A percentile compares a stretch with the other conserved stretches of the same genome.
phyloP scores from a whole-genome alignment of 2,113 vertebrate genomes.

The Otus sunia region DNA sequence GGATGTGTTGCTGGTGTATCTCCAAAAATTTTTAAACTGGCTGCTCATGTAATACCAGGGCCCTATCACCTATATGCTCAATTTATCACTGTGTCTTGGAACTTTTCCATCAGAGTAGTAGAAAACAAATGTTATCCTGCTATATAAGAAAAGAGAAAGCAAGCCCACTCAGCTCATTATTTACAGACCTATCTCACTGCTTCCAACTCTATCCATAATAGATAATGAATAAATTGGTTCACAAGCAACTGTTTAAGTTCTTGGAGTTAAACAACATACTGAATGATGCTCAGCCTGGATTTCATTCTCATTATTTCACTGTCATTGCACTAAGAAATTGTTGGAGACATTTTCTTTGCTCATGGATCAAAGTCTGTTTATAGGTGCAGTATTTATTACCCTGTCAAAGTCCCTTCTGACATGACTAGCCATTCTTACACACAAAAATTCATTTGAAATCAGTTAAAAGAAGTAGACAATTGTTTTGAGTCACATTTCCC shows the following conservation, averaged over 20 bases:
- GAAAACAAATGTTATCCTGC: constrained; percentile 63
- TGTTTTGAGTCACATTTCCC: neutral
- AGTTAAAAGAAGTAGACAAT: neutral
- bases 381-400: neutral
- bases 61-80: constrained; percentile 70
- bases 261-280: constrained; percentile 54
- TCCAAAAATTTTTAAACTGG: constrained; percentile 67
- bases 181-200: constrained; percentile 36
- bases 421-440: neutral
- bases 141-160: constrained; percentile 38
- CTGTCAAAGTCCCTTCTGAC: neutral
- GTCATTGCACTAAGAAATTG: constrained; percentile 24
- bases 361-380: constrained; percentile 28
- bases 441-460: neutral
- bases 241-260: constrained; percentile 60
- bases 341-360: constrained; percentile 1
- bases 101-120: constrained; percentile 50
- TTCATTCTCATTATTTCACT: constrained; percentile 46
- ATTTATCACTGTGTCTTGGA: constrained; percentile 69
- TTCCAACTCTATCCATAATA: constrained; percentile 48
- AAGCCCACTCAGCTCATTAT: constrained; percentile 58
- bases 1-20: constrained; percentile 60
- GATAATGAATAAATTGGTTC: constrained; percentile 69
- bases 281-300: constrained; percentile 50
- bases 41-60: constrained; percentile 61